A percentile compares a stretch with the other conserved stretches of the same genome.
phyloP scores from a whole-genome alignment of 1,140 invertebrate genomes.

The Hycleus phaleratus region DNA sequence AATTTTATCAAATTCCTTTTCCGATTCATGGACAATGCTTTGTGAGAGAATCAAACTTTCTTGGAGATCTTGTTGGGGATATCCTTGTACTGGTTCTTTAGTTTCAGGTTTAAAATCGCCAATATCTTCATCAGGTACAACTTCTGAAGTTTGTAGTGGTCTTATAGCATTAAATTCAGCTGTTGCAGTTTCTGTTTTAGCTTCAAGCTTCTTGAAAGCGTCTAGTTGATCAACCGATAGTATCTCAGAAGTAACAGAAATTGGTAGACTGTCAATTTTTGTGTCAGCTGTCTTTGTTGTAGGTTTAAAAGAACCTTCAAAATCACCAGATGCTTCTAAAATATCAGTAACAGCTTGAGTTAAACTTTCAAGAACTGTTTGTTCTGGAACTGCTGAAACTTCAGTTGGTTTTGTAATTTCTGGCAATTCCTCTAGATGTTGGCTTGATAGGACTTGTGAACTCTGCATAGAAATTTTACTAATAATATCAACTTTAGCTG shows the following conservation, averaged over 20 bases:
- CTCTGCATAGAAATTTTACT: conserved; percentile 39
- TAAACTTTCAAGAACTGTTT: conserved; percentile 24
- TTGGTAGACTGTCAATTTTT: conserved; percentile 41
- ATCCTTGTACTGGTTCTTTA: conserved; percentile 36
- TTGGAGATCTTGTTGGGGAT: conserved; percentile 41
- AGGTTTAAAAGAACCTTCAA: conserved; percentile 30
- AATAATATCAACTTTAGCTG: conserved; percentile 32
- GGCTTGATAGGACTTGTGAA: conserved; percentile 37
- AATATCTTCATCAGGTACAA: conserved; percentile 24
- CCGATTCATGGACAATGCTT: conserved; percentile 45
- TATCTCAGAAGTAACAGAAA: conserved; percentile 43
- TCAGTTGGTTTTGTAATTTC: conserved; percentile 19
- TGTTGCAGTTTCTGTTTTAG: conserved; percentile 36
- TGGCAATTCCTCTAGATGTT: conserved; percentile 18
- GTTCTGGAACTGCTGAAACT: conserved; percentile 22
- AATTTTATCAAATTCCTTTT: conserved; percentile 29
- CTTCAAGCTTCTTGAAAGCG: conserved; percentile 27
- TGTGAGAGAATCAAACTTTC: conserved; percentile 46
- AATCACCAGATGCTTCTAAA: conserved; percentile 34
- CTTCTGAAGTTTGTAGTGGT: conserved; percentile 28
- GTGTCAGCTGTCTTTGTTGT: conserved; percentile 37
- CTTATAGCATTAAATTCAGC: conserved; percentile 28
- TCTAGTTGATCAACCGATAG: conserved; percentile 41
- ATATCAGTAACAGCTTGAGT: conserved; percentile 23
- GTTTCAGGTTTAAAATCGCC: conserved; percentile 17